Evolutionary conservation across 2,797 vertebrate genomes (phyloP).

Genomic region (Varecia variegata): DNA sequence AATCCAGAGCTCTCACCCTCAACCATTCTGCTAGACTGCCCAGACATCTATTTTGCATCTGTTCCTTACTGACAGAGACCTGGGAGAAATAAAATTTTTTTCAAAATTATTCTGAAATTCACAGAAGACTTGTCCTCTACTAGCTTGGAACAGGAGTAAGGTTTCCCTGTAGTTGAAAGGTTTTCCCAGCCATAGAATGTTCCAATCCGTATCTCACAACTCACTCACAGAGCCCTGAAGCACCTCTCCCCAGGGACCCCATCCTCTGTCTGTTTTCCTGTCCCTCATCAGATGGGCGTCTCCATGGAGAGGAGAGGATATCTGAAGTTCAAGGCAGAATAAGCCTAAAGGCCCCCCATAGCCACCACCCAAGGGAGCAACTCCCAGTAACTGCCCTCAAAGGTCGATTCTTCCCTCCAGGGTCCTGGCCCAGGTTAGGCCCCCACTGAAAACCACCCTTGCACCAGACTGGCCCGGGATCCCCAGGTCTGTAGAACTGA

Average conservation of each 20-base stretch:
- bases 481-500: not conserved
- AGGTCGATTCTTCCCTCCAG: not conserved
- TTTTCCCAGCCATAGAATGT: not conserved
- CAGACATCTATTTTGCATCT: not conserved
- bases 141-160: not conserved
- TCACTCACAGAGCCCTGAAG: not conserved
- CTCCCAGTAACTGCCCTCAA: not conserved
- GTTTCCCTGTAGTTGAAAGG: not conserved
- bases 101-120: not conserved
- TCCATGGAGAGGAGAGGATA: not conserved
- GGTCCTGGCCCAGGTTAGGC: not conserved
- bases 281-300: not conserved
- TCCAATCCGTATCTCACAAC: not conserved
- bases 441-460: not conserved
- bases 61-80: not conserved
- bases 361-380: not conserved
- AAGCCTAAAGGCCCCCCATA: not conserved
- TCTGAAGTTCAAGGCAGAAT: not conserved
- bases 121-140: not conserved
- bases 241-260: not conserved
- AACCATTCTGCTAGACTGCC: not conserved
- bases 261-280: not conserved
- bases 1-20: not conserved
- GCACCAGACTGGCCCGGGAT: not conserved
- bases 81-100: not conserved